Percentiles rank a stretch among this genome's conserved stretches.
Evolutionary conservation across 1,140 invertebrate species (phyloP).

Genomic region (Nylanderia fulva): DNA sequence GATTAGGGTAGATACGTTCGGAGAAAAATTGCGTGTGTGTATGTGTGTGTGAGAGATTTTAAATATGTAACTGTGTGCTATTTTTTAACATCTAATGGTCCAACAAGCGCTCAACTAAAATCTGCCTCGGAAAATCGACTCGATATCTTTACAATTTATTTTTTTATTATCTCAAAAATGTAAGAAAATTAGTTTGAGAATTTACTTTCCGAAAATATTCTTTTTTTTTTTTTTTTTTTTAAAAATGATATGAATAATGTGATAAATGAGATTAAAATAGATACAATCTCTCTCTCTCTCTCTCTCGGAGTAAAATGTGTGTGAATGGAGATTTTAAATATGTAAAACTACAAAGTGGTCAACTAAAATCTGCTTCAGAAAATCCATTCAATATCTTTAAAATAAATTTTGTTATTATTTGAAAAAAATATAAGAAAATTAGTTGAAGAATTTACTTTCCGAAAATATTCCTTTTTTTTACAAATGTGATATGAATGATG

Average conservation of each 20-base stretch:
- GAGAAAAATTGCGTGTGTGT: not conserved
- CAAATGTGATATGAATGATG: not conserved
- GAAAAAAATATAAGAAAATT: not conserved
- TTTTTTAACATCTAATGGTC: not conserved
- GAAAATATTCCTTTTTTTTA: not conserved
- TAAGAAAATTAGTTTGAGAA: not conserved
- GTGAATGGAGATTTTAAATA: too few relatives aligned
- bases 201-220: too few relatives aligned
- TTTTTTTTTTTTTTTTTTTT: not conserved
- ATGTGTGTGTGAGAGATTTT: not conserved
- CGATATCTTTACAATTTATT: not conserved
- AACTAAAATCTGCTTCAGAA: too few relatives aligned
- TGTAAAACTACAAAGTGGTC: too few relatives aligned
- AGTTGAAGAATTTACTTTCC: not conserved
- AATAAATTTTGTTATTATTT: too few relatives aligned
- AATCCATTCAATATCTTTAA: too few relatives aligned
- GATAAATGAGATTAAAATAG: too few relatives aligned
- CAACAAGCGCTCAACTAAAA: too few relatives aligned
- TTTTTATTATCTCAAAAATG: not conserved
- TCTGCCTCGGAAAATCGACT: not conserved
- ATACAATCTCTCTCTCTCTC: too few relatives aligned
- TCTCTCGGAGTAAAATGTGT: too few relatives aligned
- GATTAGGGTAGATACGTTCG: not conserved
- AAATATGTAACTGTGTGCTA: not conserved
- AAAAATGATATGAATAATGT: not conserved